These are phyloP conservation scores for Lethenteron camtschaticum DNA, from an alignment of 2,113 vertebrate species.

Conservation along the genomic window DNA sequence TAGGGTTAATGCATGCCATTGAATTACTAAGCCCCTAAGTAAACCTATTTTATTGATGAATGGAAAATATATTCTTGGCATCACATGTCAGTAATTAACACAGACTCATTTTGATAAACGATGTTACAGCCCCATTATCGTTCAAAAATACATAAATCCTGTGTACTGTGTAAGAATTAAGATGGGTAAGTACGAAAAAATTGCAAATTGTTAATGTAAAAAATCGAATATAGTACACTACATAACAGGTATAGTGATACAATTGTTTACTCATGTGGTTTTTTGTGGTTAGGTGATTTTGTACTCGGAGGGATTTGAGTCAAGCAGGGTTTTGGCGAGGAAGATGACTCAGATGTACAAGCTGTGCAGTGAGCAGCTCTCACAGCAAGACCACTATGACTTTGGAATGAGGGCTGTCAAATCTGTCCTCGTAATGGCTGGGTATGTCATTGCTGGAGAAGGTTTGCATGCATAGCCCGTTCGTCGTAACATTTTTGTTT, in stretches of 20 bases:
- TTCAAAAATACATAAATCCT: too few species aligned
- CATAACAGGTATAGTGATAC: background rate
- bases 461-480: background rate
- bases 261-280: background rate
- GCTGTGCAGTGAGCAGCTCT: constrained; percentile 51
- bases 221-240: background rate
- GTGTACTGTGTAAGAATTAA: too few species aligned
- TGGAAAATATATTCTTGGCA: too few species aligned
- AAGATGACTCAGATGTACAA: constrained; percentile 69
- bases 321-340: constrained; percentile 41
- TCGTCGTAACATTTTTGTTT: background rate
- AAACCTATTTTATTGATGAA: too few species aligned
- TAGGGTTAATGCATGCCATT: too few species aligned
- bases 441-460: constrained; percentile 18
- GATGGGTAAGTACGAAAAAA: background rate
- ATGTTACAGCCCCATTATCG: too few species aligned
- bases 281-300: constrained; percentile 31
- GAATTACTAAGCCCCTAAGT: too few species aligned
- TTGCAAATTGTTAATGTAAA: background rate
- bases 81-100: too few species aligned
- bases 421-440: constrained; percentile 53
- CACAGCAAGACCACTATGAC: constrained; percentile 52
- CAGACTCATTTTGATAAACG: too few species aligned
- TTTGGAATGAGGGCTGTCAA: constrained; percentile 60
- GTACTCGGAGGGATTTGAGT: constrained; percentile 55